Percentiles rank a stretch among this genome's conserved stretches.
phyloP scores from a whole-genome alignment of 2,888 invertebrate genomes.

The Drosophila leonis region DNA sequence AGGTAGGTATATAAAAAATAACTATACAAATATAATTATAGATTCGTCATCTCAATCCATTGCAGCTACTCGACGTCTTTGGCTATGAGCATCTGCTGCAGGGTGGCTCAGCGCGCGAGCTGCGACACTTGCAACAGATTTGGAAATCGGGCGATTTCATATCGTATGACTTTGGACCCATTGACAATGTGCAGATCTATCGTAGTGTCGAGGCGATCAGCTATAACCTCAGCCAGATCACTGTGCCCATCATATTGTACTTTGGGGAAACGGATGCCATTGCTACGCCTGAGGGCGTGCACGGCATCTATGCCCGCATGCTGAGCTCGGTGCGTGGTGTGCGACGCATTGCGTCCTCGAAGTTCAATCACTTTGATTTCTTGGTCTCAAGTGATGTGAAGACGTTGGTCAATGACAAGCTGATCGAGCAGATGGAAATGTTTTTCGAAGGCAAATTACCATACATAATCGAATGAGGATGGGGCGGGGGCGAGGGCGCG shows the following conservation, averaged over 20 bases:
- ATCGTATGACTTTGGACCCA: slow-evolving; percentile 76
- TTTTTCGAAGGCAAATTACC: slow-evolving; percentile 71
- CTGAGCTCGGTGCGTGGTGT: slow-evolving; percentile 67
- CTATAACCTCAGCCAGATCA: slow-evolving; percentile 72
- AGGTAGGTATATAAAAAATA: slow-evolving; percentile 52
- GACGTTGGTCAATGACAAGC: slow-evolving; percentile 74
- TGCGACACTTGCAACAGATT: slow-evolving; percentile 79
- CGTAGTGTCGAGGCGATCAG: slow-evolving; percentile 65
- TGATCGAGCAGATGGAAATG: slow-evolving; percentile 72
- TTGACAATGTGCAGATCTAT: slow-evolving; percentile 71
- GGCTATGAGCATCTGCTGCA: slow-evolving; percentile 76
- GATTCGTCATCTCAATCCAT: not conserved
- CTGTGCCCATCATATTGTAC: slow-evolving; percentile 74
- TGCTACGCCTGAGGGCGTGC: slow-evolving; percentile 79
- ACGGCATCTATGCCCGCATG: slow-evolving; percentile 75
- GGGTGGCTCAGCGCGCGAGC: slow-evolving; percentile 76
- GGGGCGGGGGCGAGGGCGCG: not conserved
- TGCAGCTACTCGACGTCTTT: slow-evolving; percentile 73
- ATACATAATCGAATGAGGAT: slow-evolving; percentile 74
- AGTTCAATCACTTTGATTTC: slow-evolving; percentile 83
- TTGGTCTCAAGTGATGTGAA: slow-evolving; percentile 69
- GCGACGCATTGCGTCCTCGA: slow-evolving; percentile 64
- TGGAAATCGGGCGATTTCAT: slow-evolving; percentile 83
- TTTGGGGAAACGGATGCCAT: slow-evolving; percentile 81
- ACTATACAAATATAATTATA: not conserved